Conservation (phyloP, 1,140 invertebrate species). For the Trigoniulus corallinus region DNA sequence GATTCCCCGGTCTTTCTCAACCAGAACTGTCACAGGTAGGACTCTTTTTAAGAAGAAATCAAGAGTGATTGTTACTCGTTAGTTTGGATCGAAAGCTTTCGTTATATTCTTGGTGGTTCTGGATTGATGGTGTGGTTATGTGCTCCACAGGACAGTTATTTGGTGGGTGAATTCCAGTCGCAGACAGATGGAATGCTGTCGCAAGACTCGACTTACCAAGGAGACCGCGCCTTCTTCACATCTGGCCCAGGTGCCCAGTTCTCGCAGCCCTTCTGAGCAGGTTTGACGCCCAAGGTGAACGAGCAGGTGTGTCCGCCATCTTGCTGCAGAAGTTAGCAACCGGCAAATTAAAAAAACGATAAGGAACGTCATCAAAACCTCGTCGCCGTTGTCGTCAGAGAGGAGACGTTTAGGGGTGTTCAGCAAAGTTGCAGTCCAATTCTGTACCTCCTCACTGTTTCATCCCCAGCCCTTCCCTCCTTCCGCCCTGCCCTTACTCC, state of each 20-base stretch:
- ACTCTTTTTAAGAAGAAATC: too few species aligned
- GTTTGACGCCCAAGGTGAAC: not conserved
- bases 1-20: constrained; percentile 28
- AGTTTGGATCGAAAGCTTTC: too few species aligned
- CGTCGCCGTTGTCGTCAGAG: not conserved
- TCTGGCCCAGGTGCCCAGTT: constrained; percentile 37
- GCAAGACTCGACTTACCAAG: constrained; percentile 86
- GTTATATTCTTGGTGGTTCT: too few species aligned
- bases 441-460: too few species aligned
- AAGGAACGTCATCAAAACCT: not conserved
- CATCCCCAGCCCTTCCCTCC: too few species aligned
- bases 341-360: not conserved
- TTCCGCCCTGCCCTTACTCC: too few species aligned
- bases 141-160: constrained; percentile 55
- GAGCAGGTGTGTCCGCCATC: not conserved
- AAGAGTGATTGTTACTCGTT: too few species aligned
- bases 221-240: constrained; percentile 45
- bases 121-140: not conserved
- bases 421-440: too few species aligned
- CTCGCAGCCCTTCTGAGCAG: constrained; percentile 28
- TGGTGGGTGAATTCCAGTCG: constrained; percentile 72
- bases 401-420: too few species aligned
- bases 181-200: constrained; percentile 87
- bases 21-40: constrained; percentile 26
- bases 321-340: not conserved